Base-by-base conservation (phyloP, 2,113 vertebrate genomes). In the Hoplias malabaricus region DNA sequence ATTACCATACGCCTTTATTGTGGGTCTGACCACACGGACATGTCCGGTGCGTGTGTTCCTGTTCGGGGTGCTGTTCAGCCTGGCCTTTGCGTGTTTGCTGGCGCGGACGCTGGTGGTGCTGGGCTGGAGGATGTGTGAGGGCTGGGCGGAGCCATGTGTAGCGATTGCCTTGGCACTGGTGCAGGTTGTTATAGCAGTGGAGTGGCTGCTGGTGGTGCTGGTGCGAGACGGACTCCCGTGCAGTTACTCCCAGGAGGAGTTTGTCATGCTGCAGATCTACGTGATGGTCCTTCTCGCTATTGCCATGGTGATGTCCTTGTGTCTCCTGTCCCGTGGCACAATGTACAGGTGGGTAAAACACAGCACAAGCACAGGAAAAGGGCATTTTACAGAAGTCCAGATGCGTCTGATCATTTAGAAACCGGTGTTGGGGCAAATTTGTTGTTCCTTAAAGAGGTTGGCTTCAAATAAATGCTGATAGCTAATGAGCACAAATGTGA, bases 41-140 rank as follows among this genome's bases (percentile, higher is more conserved):
- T 95, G 91, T 72, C 94, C 95, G 53, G 94, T 94, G 0, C 93
- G 97, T 56, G 84, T 96, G 84, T 97, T 99, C 87, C 92, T 96
- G 0, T 98, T 98, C 16, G 91, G 93, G 0, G 88, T 97, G 67
- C 76, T 96, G 69, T 98, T 97, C 65, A 87, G 94, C 2, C 78
- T 98, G 79, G 96, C 94, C 70, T 97, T 98, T 83, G 93, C 96
- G 2, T 95, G 95, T 77, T 93, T 99, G 73, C 85, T 98, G 73
- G 91, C 88, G 0, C 94, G 92, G 67, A 74, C 95, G 78, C 89
- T 81, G 3, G 92, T 83, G 62, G 83, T 96, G 69, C 91, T 95
- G 76, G 92, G 91, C 0, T 86, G 88, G 4, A 91, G 91, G 5
- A 88, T 84, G 69, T 77, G 78, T 29, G 86, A 91, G 0, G 91